Percentiles rank a stretch among this genome's conserved stretches.
phyloP scores from a whole-genome alignment of 1,140 invertebrate genomes.

The Hyles euphorbiae region DNA sequence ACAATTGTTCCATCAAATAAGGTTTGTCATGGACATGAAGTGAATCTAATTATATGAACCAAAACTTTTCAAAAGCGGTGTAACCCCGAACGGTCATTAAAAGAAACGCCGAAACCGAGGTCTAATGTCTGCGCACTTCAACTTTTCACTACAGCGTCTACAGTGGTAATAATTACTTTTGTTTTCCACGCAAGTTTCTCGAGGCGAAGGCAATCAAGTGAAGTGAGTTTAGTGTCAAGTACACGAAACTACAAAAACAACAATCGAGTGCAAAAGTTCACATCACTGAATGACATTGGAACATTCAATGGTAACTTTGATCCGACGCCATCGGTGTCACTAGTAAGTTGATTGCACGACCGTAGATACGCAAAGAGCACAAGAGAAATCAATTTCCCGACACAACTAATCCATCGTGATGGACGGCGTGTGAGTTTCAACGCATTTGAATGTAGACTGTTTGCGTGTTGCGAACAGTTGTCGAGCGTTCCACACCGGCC shows the following conservation, averaged over 20 bases:
- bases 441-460: slow-evolving; percentile 71
- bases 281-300: slow-evolving; percentile 50
- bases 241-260: slow-evolving; percentile 8
- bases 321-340: slow-evolving; percentile 27
- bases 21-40: slow-evolving; percentile 40
- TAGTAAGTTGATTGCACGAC: slow-evolving; percentile 40
- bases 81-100: no score
- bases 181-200: background rate
- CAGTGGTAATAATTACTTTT: background rate
- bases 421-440: slow-evolving; percentile 70
- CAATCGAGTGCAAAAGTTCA: slow-evolving; percentile 45
- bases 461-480: slow-evolving; percentile 64
- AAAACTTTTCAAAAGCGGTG: no score
- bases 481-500: slow-evolving; percentile 66
- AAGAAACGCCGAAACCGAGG: no score
- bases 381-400: slow-evolving; percentile 67
- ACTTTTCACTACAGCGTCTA: background rate
- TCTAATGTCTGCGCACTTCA: no score
- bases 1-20: slow-evolving; percentile 62
- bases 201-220: background rate
- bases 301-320: slow-evolving; percentile 61
- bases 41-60: slow-evolving; percentile 12
- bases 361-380: slow-evolving; percentile 24
- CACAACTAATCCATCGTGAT: slow-evolving; percentile 65
- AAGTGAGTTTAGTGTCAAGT: background rate